Evolutionary conservation across 2,797 vertebrate species (phyloP), one percentile per base, ranked within the genome.

Genomic region (Poeciliopsis paucimaculata): DNA sequence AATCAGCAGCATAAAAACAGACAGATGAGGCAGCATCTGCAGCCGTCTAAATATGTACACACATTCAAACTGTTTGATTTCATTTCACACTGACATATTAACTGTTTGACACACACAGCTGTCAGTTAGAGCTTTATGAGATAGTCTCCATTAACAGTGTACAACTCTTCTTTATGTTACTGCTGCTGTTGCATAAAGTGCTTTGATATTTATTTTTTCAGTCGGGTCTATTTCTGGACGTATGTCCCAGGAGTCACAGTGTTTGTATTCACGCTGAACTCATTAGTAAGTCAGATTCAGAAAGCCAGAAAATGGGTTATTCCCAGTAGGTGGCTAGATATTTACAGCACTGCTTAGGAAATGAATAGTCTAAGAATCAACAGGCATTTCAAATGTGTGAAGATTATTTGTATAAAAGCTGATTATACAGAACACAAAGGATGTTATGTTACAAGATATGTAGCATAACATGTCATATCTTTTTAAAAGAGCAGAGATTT

Each of bases 261-360:
- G 85, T 87, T 90, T 88, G 86, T 82, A 60, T 75, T 80, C 76
- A 0, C 72, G 11, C 79, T 51, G 73, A 81, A 84, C 76, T 84
- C 83, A 82, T 78, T 75, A 89, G 77, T 43, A 74, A 79, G 84
- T 77, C 71, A 1, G 46, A 77, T 66, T 66, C 78, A 41, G 43
- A 81, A 75, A 28, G 73, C 78, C 20, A 81, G 83, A 47, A 83
- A 83, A 26, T 74, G 66, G 4, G 75, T 83, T 46, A 84, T 83
- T 84, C 77, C 57, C 76, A 8, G 36, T 13, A 77, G 41, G 82
- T 77, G 81, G 57, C 75, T 77, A 73, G 23, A 36, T 72, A 26
- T 78, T 81, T 86, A 79, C 46, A 34, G 5, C 60, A 80, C 46
- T 39, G 7, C 60, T 3, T 77, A n/a, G n/a, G 8, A 78, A 76